These are phyloP conservation scores for Hetaerina americana DNA, from an alignment of 1,140 invertebrate species.

Conservation along the genomic window DNA sequence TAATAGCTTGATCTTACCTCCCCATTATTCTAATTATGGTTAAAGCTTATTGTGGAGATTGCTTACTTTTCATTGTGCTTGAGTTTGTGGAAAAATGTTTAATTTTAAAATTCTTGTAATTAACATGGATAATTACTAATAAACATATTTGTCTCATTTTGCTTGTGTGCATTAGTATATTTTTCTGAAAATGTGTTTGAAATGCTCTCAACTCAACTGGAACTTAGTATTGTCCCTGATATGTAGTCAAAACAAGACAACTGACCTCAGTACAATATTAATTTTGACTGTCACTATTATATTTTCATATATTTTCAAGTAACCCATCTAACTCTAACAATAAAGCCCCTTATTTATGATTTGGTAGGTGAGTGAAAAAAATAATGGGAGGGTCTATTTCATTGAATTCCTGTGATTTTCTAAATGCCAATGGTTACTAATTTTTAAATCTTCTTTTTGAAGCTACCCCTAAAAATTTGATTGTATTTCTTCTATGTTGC, in stretches of 20 bases:
- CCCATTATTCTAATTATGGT: neutral
- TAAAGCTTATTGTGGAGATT: neutral
- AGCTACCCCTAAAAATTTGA: neutral
- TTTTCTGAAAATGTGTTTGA: neutral
- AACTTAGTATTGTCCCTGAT: neutral
- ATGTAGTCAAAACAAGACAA: neutral
- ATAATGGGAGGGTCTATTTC: no score
- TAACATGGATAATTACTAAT: neutral
- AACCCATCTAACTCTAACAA: no score
- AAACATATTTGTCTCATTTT: neutral
- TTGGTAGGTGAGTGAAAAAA: no score
- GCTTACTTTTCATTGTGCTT: neutral
- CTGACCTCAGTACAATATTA: no score
- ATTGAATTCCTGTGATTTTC: no score
- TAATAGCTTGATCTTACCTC: neutral
- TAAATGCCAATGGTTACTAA: no score
- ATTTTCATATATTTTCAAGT: no score
- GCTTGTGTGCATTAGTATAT: neutral
- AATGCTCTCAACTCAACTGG: neutral
- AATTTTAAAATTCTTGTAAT: neutral
- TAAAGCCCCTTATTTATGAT: no score
- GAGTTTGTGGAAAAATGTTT: neutral
- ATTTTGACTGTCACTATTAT: no score
- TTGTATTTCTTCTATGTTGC: neutral
- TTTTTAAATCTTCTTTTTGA: neutral